These are phyloP conservation scores for Ostrea edulis DNA, from an alignment of 1,140 invertebrate genomes.

Conservation along the genomic window DNA sequence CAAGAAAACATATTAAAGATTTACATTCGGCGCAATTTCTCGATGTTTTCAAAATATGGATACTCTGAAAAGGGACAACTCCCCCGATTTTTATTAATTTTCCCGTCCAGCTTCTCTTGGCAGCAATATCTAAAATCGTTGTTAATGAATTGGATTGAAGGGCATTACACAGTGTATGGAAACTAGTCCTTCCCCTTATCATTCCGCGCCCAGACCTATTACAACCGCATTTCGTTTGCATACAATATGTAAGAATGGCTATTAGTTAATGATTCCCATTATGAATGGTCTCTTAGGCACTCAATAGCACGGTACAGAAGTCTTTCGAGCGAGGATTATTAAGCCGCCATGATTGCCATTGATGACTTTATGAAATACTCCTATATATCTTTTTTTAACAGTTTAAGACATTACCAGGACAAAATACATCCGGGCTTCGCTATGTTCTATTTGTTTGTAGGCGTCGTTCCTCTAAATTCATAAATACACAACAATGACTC, in stretches of 20 bases:
- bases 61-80: neutral
- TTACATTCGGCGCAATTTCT: neutral
- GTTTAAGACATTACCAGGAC: constrained; percentile 19
- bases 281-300: constrained; percentile 1
- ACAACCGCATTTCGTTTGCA: constrained; percentile 17
- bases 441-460: constrained; percentile 21
- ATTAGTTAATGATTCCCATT: constrained; percentile 31
- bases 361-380: constrained; percentile 17
- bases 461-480: neutral
- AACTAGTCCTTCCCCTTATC: neutral
- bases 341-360: neutral
- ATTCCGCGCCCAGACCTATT: neutral
- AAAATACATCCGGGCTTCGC: constrained; percentile 1
- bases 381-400: constrained; percentile 27
- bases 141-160: neutral
- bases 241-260: constrained; percentile 7
- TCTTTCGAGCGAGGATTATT: neutral
- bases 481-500: constrained; percentile 1
- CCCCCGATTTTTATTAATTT: constrained; percentile 22
- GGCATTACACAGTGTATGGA: neutral
- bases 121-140: neutral
- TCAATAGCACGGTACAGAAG: neutral
- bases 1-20: neutral
- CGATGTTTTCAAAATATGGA: neutral
- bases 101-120: neutral